These are phyloP conservation scores for Odontocerum albicorne DNA, from an alignment of 2,888 invertebrate genomes.

Conservation along the genomic window DNA sequence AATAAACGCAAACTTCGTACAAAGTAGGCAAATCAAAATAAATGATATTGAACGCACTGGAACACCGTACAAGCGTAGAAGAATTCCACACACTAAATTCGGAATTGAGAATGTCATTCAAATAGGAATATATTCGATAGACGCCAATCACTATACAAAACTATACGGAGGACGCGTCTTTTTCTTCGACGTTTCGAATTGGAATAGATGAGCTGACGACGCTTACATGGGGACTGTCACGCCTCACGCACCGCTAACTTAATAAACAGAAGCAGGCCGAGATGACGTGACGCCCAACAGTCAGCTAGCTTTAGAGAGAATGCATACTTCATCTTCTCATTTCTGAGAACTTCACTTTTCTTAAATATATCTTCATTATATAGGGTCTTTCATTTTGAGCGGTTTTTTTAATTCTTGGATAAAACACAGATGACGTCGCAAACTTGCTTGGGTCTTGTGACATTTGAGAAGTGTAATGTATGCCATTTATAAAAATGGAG, in stretches of 20 bases:
- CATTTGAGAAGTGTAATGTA: no score
- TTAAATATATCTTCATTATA: no score
- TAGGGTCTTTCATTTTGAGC: no score
- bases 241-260: constrained; percentile 26
- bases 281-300: no score
- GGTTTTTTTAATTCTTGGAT: no score
- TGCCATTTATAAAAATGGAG: no score
- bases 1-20: neutral
- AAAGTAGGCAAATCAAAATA: constrained; percentile 32
- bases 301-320: no score
- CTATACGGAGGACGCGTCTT: constrained; percentile 6
- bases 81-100: constrained; percentile 30
- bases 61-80: constrained; percentile 31
- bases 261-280: no score
- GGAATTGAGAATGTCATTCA: constrained; percentile 35
- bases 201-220: constrained; percentile 14
- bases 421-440: no score
- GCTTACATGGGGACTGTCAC: constrained; percentile 22
- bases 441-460: no score
- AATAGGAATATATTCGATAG: constrained; percentile 4
- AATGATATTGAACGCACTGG: constrained; percentile 31
- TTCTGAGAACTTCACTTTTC: no score
- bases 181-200: constrained; percentile 21
- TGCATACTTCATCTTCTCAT: no score
- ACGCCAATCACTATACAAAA: constrained; percentile 5